phyloP scores from a whole-genome alignment of 1,140 invertebrate species.

The Aphaenogaster rudis region DNA sequence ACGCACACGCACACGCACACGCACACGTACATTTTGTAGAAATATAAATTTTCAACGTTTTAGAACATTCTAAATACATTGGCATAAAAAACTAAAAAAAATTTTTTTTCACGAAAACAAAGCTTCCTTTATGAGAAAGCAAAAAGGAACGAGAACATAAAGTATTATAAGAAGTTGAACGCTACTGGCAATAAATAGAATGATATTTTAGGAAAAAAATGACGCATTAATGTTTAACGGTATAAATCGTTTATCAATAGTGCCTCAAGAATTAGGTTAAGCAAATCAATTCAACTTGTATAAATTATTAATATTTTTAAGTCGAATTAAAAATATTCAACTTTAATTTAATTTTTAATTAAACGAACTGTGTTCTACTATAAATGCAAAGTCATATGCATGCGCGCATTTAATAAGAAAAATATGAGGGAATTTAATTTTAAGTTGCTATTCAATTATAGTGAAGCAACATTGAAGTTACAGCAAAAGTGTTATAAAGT shows the following conservation, averaged over 20 bases:
- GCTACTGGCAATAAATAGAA: background rate
- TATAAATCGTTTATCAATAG: background rate
- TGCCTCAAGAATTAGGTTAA: background rate
- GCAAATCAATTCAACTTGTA: background rate
- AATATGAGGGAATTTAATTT: background rate
- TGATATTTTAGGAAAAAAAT: background rate
- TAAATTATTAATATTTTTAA: background rate
- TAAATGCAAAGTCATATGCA: background rate
- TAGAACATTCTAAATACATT: too few species aligned
- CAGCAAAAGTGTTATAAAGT: background rate
- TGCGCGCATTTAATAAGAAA: background rate
- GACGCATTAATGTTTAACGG: background rate
- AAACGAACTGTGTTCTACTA: background rate
- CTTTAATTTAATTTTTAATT: slow-evolving; percentile 41
- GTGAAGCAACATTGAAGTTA: background rate
- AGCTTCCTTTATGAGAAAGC: too few species aligned
- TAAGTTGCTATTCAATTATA: background rate
- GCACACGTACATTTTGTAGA: too few species aligned
- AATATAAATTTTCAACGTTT: too few species aligned
- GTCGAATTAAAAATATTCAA: background rate
- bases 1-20: too few species aligned
- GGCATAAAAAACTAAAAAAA: too few species aligned
- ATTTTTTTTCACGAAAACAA: too few species aligned
- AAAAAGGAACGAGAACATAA: background rate
- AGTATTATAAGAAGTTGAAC: background rate